These are phyloP conservation scores for Drosophila tani DNA, from an alignment of 1,140 invertebrate species.

Conservation along the genomic window DNA sequence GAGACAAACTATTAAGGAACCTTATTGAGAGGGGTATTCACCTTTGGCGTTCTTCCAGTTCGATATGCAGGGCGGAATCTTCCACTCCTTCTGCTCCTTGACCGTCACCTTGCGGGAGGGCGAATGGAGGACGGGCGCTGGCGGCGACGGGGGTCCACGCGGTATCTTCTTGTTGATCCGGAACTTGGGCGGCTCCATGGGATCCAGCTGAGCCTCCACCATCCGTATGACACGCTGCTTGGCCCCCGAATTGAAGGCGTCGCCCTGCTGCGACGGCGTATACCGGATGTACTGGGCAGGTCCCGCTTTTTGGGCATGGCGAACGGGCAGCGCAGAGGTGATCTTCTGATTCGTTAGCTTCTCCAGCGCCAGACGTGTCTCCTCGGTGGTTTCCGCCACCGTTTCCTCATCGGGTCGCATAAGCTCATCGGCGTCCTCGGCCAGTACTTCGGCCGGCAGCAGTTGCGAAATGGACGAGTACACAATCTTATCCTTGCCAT, in stretches of 20 bases:
- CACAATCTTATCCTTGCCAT: constrained; percentile 98
- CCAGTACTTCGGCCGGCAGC: constrained; percentile 95
- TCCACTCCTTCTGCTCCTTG: constrained; percentile 99
- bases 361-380: constrained; percentile 92
- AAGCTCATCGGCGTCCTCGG: constrained; percentile 95
- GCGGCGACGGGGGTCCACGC: constrained; percentile 98
- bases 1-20: not conserved
- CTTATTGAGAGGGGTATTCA: not conserved
- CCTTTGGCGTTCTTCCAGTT: constrained; percentile 99
- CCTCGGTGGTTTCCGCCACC: constrained; percentile 94
- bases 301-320: constrained; percentile 94
- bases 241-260: constrained; percentile 97
- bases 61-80: constrained; percentile 99
- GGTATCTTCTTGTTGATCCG: constrained; percentile 99
- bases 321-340: constrained; percentile 96
- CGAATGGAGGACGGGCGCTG: constrained; percentile 95
- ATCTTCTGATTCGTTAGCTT: constrained; percentile 96
- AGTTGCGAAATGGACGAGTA: constrained; percentile 98
- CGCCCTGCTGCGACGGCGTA: constrained; percentile 98
- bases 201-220: constrained; percentile 98
- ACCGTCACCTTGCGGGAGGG: constrained; percentile 98
- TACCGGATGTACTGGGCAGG: constrained; percentile 99
- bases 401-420: constrained; percentile 94
- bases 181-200: constrained; percentile 99
- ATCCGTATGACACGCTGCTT: constrained; percentile 99